These are phyloP conservation scores for Halyomorpha halys DNA, from an alignment of 1,140 invertebrate genomes.

Conservation along the genomic window DNA sequence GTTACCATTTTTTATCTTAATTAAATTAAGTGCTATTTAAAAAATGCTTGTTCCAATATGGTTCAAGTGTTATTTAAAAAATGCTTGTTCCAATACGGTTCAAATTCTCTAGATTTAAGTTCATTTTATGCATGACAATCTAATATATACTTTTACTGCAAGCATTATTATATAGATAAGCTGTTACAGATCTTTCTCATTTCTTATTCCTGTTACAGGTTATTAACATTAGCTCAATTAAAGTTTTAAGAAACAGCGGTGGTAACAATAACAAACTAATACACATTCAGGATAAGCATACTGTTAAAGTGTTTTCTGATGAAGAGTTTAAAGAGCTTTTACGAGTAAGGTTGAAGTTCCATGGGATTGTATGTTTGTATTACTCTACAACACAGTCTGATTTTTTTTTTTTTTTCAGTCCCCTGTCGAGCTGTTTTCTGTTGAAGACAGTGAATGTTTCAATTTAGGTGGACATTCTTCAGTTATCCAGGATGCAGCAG, in stretches of 20 bases:
- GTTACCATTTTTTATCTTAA: too few relatives aligned
- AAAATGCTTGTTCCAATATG: too few relatives aligned
- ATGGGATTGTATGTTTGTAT: neutral
- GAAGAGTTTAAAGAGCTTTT: constrained; percentile 25
- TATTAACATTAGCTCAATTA: constrained; percentile 20
- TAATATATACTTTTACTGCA: too few relatives aligned
- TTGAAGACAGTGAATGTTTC: constrained; percentile 26
- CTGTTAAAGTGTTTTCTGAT: constrained; percentile 30
- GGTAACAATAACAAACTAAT: constrained; percentile 28
- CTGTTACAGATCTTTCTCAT: neutral
- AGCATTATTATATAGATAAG: too few relatives aligned
- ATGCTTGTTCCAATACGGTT: too few relatives aligned
- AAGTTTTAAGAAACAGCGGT: constrained; percentile 17
- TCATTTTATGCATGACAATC: too few relatives aligned
- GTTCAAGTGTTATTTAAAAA: too few relatives aligned
- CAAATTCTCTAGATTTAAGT: too few relatives aligned
- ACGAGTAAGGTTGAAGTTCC: constrained; percentile 16
- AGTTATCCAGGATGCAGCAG: neutral
- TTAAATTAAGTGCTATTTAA: too few relatives aligned
- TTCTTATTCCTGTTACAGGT: constrained; percentile 14
- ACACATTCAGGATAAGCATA: constrained; percentile 26
- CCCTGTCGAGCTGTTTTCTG: constrained; percentile 23
- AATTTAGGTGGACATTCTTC: constrained; percentile 18
- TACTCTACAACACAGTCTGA: neutral
- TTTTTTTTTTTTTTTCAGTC: constrained; percentile 16